These are phyloP conservation scores for Nothobranchius furzeri DNA, from an alignment of 2,113 vertebrate genomes.

Conservation along the genomic window DNA sequence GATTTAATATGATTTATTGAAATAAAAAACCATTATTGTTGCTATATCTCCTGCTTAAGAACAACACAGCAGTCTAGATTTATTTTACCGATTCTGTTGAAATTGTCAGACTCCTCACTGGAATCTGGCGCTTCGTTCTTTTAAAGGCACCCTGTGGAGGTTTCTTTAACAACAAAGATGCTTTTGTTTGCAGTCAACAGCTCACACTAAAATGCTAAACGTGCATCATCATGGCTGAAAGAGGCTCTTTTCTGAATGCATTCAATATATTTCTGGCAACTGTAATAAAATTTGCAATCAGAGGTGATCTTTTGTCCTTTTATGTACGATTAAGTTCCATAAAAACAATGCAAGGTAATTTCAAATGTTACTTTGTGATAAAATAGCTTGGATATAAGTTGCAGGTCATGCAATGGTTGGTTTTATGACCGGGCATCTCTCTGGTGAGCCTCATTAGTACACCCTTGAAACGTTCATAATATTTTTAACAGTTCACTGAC, in stretches of 20 bases:
- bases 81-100: slow-evolving; percentile 11
- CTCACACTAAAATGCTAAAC: slow-evolving; percentile 7
- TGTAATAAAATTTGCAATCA: not conserved
- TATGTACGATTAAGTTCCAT: not conserved
- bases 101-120: slow-evolving; percentile 26
- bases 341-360: no score
- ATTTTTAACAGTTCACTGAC: no score
- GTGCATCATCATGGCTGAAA: not conserved
- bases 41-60: not conserved
- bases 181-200: slow-evolving; percentile 23
- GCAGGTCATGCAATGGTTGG: no score
- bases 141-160: slow-evolving; percentile 19
- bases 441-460: no score
- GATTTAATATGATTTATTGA: not conserved
- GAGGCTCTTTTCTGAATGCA: slow-evolving; percentile 3
- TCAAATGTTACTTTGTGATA: no score
- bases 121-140: slow-evolving; percentile 22
- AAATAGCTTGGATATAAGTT: no score
- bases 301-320: slow-evolving; percentile 4
- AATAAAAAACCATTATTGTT: slow-evolving; percentile 1
- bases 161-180: slow-evolving; percentile 16
- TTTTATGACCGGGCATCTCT: no score
- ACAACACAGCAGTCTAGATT: slow-evolving; percentile 14
- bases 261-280: slow-evolving; percentile 2
- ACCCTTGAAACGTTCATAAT: no score